Base-by-base conservation (phyloP, 2,113 vertebrate species). In the Neomonachus schauinslandi region DNA sequence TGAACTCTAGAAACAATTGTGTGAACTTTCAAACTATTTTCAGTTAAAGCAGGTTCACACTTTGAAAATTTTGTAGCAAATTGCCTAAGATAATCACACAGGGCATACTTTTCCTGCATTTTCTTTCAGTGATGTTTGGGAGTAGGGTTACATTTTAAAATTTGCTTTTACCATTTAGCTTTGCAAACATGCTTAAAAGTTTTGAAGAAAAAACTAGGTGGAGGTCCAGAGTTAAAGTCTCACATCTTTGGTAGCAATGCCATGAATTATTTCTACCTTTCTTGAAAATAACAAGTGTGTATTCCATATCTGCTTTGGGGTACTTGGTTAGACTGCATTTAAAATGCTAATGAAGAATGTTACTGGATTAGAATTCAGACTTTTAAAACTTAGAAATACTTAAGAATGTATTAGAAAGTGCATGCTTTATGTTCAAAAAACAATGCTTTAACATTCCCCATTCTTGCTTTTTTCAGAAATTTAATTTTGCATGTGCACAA, bases 41-140 rank as follows among this genome's bases (percentile, higher is more conserved):
- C 93, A 98, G 92, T 98, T 98, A 89, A 96, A 94, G 71, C 42
- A 22, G 89, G 77, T 98, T 98, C 96, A 97, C 97, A 97, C 94
- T 96, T 39, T 91, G 67, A 96, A 93, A 95, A 61, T 94, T 97
- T 93, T 96, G 39, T 98, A 98, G 95, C 93, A 97, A 93, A 97
- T 98, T 97, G 97, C 96, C 74, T 97, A 8, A 95, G 69, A 83
- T 93, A 93, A 89, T 97, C 96, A 95, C 15, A 91, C 88, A 72
- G 1, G 97, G 57, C 18, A 53, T 91, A 82, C 79, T 85, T 96
- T 84, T 95, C 67, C 49, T 98, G 76, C 26, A 15, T 95, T 97
- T 93, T 89, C 72, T 91, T 93, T 96, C 84, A 65, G 51, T 92
- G 49, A 96, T n/a, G 39, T 97, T 95, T 97, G 95, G 67, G 88